These are phyloP conservation scores for Melieria omissa DNA, from an alignment of 2,888 invertebrate species.

Conservation along the genomic window DNA sequence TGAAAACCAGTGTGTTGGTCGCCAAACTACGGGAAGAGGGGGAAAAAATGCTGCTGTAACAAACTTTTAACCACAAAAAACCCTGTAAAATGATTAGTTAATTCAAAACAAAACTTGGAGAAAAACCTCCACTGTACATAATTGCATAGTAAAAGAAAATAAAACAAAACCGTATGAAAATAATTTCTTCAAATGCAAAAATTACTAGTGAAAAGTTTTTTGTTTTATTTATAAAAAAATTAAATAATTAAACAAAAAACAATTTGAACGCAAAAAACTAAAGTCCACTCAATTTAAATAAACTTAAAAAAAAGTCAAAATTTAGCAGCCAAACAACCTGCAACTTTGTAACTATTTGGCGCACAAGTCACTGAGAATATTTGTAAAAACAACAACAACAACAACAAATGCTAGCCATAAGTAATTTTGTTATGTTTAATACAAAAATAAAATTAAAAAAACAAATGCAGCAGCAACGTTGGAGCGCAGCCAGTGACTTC, in stretches of 20 bases:
- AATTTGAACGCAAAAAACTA: neutral
- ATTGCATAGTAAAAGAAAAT: slow-evolving; percentile 12
- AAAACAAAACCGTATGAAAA: neutral
- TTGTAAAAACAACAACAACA: neutral
- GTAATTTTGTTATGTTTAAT: neutral
- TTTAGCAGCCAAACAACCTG: slow-evolving; percentile 16
- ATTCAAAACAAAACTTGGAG: neutral
- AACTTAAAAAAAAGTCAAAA: slow-evolving; percentile 22
- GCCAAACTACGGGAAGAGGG: too few relatives aligned
- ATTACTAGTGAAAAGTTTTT: slow-evolving; percentile 7
- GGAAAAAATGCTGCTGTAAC: too few relatives aligned
- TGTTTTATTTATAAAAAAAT: neutral
- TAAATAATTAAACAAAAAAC: neutral
- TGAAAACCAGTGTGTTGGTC: too few relatives aligned
- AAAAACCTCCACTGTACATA: slow-evolving; percentile 7
- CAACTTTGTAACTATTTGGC: too few relatives aligned
- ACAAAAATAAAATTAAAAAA: too few relatives aligned
- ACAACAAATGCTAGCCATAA: slow-evolving; percentile 2
- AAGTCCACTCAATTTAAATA: neutral
- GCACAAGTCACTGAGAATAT: neutral
- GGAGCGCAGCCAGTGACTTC: too few relatives aligned
- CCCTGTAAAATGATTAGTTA: neutral
- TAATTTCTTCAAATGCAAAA: too few relatives aligned
- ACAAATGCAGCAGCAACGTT: too few relatives aligned
- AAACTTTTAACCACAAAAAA: neutral